Conservation (phyloP, 2,888 invertebrate genomes). For the Ametastegia equiseti region DNA sequence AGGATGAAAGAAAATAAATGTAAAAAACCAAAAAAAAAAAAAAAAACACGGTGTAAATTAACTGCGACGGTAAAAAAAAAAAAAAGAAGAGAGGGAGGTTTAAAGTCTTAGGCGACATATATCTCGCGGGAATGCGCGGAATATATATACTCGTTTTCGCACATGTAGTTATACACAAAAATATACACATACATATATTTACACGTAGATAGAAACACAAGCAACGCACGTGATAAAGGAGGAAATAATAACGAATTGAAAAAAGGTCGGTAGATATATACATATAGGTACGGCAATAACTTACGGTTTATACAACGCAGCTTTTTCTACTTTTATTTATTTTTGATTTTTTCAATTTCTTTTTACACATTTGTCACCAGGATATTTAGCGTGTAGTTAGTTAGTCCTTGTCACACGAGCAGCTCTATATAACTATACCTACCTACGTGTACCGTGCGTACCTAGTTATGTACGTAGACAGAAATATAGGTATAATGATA, state of each 20-base stretch:
- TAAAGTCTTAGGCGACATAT: no score
- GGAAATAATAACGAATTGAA: not conserved
- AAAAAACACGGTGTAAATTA: no score
- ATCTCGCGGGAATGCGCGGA: no score
- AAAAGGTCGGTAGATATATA: not conserved
- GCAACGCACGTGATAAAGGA: not conserved
- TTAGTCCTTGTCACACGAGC: constrained; percentile 27
- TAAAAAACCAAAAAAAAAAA: no score
- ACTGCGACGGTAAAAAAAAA: no score
- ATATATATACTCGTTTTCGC: no score
- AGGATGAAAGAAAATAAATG: no score
- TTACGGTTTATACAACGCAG: not conserved
- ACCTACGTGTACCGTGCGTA: not conserved
- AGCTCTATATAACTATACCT: not conserved
- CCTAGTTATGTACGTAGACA: not conserved
- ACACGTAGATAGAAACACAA: not conserved
- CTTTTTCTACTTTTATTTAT: not conserved
- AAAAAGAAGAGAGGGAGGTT: no score
- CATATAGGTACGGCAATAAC: no score
- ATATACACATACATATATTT: not conserved
- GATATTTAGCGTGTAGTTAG: not conserved
- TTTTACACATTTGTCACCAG: not conserved
- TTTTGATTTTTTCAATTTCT: no score
- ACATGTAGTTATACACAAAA: no score
- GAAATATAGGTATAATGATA: not conserved